phyloP scores from a whole-genome alignment of 2,888 invertebrate species.

The Acleris literana region DNA sequence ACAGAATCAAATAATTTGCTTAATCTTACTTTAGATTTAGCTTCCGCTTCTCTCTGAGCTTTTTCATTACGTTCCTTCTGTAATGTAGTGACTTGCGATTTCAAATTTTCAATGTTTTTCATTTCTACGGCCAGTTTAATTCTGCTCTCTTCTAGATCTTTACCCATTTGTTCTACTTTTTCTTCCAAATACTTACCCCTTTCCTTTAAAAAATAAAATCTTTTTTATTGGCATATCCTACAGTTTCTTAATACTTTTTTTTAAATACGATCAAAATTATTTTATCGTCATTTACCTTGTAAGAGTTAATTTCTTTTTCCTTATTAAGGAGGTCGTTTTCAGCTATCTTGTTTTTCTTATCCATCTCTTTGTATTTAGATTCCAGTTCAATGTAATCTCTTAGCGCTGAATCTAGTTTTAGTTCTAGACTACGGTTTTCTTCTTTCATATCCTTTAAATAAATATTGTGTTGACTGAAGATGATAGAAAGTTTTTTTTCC shows the following conservation, averaged over 20 bases:
- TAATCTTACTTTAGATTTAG: constrained; percentile 66
- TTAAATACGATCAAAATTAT: no score
- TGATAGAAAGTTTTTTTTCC: constrained; percentile 29
- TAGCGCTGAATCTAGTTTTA: constrained; percentile 79
- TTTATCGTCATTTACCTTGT: constrained; percentile 18
- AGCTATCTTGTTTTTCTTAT: constrained; percentile 48
- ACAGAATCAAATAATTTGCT: neutral
- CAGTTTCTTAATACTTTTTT: no score
- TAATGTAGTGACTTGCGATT: constrained; percentile 53
- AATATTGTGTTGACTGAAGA: no score
- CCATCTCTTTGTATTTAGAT: constrained; percentile 63
- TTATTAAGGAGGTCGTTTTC: constrained; percentile 61
- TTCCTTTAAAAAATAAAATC: constrained; percentile 59
- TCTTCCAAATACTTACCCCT: constrained; percentile 60
- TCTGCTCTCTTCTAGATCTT: constrained; percentile 61
- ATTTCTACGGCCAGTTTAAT: constrained; percentile 64
- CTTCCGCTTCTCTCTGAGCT: constrained; percentile 70
- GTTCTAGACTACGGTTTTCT: constrained; percentile 81
- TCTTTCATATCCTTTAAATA: constrained; percentile 63
- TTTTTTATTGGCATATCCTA: no score
- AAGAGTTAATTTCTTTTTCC: constrained; percentile 70
- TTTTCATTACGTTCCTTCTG: constrained; percentile 64
- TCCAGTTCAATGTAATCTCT: constrained; percentile 81
- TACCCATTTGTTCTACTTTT: constrained; percentile 54
- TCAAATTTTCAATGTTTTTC: constrained; percentile 65